Evolutionary conservation across 2,888 invertebrate genomes (phyloP).

Genomic region (Chelonus formosanus): DNA sequence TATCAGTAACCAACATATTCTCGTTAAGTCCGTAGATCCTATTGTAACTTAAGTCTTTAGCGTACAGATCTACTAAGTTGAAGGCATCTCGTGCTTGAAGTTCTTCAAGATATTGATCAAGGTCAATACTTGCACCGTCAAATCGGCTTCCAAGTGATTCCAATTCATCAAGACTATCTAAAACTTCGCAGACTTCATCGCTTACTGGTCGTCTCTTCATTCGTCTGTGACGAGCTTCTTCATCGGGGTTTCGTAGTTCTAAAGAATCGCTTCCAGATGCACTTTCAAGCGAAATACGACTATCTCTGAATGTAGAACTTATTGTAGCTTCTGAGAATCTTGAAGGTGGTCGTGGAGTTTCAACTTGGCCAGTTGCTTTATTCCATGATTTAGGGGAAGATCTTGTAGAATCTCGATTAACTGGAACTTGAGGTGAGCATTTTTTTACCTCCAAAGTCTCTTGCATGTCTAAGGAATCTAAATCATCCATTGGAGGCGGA

Average conservation of each 20-base stretch:
- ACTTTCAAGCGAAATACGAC: constrained; percentile 55
- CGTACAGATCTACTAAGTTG: constrained; percentile 58
- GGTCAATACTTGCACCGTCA: constrained; percentile 71
- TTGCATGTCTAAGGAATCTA: constrained; percentile 70
- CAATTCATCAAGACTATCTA: constrained; percentile 73
- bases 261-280: constrained; percentile 66
- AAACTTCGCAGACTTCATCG: constrained; percentile 69
- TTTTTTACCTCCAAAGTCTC: constrained; percentile 56
- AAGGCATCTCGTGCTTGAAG: constrained; percentile 69
- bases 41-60: constrained; percentile 59
- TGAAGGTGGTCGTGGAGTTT: constrained; percentile 51
- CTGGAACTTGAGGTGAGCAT: constrained; percentile 64
- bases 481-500: constrained; percentile 77
- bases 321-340: constrained; percentile 53
- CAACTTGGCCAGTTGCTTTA: constrained; percentile 50
- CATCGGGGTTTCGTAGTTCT: constrained; percentile 68
- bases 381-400: constrained; percentile 55
- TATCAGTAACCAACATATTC: constrained; percentile 51
- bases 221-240: constrained; percentile 70
- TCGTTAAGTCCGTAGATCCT: constrained; percentile 59
- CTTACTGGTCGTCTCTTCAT: constrained; percentile 79
- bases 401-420: constrained; percentile 47
- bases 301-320: constrained; percentile 54
- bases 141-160: constrained; percentile 70
- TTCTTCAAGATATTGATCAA: constrained; percentile 75